Conservation (phyloP, 2,797 vertebrate genomes). For the Mus minutoides region DNA sequence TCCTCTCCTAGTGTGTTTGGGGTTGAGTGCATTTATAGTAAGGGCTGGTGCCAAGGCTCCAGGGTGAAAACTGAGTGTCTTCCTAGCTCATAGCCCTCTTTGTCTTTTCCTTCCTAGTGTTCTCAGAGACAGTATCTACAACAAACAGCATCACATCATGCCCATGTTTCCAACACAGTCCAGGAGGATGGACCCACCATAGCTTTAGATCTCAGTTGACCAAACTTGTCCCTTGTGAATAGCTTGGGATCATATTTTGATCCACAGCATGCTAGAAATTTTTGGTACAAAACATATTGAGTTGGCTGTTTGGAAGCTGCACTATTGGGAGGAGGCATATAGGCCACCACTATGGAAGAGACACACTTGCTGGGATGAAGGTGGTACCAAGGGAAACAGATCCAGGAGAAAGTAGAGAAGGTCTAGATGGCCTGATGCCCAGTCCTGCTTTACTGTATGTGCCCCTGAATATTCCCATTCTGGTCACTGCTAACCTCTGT, state of each 20-base stretch:
- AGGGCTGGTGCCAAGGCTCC: not conserved
- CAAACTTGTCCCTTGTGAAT: not conserved
- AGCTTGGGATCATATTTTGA: not conserved
- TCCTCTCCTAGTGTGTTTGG: not conserved
- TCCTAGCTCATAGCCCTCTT: not conserved
- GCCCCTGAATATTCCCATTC: not conserved
- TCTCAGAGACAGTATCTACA: not conserved
- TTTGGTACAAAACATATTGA: not conserved
- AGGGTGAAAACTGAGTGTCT: not conserved
- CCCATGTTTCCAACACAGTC: not conserved
- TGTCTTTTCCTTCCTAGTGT: not conserved
- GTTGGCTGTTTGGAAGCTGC: not conserved
- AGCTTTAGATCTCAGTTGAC: not conserved
- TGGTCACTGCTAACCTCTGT: rapidly evolving
- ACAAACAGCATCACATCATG: not conserved
- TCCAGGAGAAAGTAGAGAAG: too few relatives aligned
- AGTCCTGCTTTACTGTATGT: not conserved
- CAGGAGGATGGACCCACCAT: not conserved
- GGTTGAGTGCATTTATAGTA: not conserved
- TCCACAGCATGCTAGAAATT: not conserved
- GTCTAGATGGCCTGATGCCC: rapidly evolving
- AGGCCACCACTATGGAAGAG: not conserved
- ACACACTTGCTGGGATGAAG: too few relatives aligned
- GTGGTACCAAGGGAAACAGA: not conserved
- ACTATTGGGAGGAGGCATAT: not conserved